A percentile compares a stretch with the other conserved stretches of the same genome.
Evolutionary conservation across 2,888 invertebrate genomes (phyloP).

Genomic region (Andricus curvator): DNA sequence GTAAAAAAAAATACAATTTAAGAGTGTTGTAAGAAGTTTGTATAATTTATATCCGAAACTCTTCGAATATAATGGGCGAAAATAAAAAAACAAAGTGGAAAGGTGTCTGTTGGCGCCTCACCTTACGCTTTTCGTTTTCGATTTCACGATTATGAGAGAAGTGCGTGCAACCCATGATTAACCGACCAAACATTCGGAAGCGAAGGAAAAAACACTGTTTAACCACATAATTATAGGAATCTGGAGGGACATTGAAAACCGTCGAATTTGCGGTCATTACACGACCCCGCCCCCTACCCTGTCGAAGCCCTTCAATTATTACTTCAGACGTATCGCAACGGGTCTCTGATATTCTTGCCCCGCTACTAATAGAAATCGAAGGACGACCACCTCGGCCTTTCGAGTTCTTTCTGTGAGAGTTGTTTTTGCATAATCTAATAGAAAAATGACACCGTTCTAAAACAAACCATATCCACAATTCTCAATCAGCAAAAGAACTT

Average conservation of each 20-base stretch:
- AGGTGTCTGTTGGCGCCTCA: conserved; percentile 27
- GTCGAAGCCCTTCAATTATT: conserved; percentile 59
- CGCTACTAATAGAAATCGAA: conserved; percentile 59
- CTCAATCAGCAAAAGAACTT: neutral
- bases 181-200: conserved; percentile 42
- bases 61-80: neutral
- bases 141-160: conserved; percentile 38
- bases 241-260: conserved; percentile 56
- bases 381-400: conserved; percentile 58
- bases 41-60: neutral
- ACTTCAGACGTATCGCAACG: conserved; percentile 50
- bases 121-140: conserved; percentile 27
- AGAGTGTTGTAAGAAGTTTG: too few relatives aligned
- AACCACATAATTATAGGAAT: conserved; percentile 55
- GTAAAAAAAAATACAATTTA: too few relatives aligned
- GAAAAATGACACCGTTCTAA: conserved; percentile 64
- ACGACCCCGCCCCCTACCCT: conserved; percentile 44
- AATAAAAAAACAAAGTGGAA: neutral
- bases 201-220: conserved; percentile 55
- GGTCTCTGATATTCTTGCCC: conserved; percentile 56
- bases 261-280: conserved; percentile 56
- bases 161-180: conserved; percentile 39
- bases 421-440: conserved; percentile 62
- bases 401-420: conserved; percentile 53
- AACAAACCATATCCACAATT: conserved; percentile 56